A percentile compares a stretch with the other conserved stretches of the same genome.
phyloP scores from a whole-genome alignment of 2,113 vertebrate species.

The Saguinus midas region DNA sequence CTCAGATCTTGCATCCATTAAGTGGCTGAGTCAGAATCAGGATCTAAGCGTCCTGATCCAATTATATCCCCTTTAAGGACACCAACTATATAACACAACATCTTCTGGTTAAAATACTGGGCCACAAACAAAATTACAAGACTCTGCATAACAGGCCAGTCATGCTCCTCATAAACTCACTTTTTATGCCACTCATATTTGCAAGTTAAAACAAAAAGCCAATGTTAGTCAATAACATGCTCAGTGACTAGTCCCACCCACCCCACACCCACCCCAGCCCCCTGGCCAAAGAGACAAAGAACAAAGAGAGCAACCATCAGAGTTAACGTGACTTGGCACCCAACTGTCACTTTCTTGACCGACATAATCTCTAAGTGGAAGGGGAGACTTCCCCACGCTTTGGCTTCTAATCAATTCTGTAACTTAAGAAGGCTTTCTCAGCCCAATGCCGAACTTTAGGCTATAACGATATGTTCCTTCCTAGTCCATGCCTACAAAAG shows the following conservation, averaged over 20 bases:
- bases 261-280: fast-evolving
- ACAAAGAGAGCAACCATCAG: not conserved
- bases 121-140: not conserved
- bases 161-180: not conserved
- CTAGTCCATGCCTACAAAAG: not conserved
- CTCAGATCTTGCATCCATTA: not conserved
- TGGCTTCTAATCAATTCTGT: not conserved
- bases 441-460: not conserved
- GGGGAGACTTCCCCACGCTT: not conserved
- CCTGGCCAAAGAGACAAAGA: not conserved
- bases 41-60: not conserved
- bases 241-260: not conserved
- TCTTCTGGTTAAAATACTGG: not conserved
- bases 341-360: not conserved
- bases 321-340: not conserved
- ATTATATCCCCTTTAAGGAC: not conserved
- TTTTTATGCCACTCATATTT: not conserved
- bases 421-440: not conserved
- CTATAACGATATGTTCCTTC: not conserved
- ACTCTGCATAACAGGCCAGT: not conserved
- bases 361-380: not conserved
- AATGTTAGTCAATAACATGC: not conserved
- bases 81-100: not conserved
- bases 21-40: not conserved
- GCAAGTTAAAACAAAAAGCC: not conserved